Base-by-base conservation (phyloP, 2,797 vertebrate genomes). In the Microctenopoma lineatum region DNA sequence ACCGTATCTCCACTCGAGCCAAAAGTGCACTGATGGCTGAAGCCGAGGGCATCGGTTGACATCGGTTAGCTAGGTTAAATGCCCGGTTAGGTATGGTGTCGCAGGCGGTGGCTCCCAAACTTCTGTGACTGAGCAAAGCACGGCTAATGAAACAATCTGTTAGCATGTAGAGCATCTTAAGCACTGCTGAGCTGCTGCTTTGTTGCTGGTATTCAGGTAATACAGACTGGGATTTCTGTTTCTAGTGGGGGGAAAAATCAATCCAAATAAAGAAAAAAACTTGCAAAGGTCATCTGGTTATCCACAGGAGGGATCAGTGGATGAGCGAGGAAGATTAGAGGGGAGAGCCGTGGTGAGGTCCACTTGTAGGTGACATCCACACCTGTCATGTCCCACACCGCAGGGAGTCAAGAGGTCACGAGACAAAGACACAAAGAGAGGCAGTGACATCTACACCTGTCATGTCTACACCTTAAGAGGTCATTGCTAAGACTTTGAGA, bases 381-480 rank as follows among this genome's bases (percentile, higher is more conserved):
- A 77, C 84, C 79, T 81, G 84, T 84, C 85, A 79, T 77, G 77
- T 83, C 75, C 46, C 47, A 29, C 71, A 4, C 86, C 7, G 1
- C 73, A 18, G 76, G 75, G 64, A 69, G 75, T 83, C 81, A 66
- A 50, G 57, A 63, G 85, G 81, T 89, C 81, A 80, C 46, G 41
- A 62, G 74, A 71, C 75, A 5, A 68, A 72, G 59, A 70, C 54
- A 10, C 27, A 9, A 36, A 66, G 63, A 55, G 75, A 64, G 5
- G 27, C 42, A 1, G 66, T 46, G 77, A 90, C 85, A 82, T 78
- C 70, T 65, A 59, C 79, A 78, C 82, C 82, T 83, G 86, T 87
- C 86, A 87, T 86, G 81, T 82, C 81, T 32, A 53, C 74, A 66
- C 77, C 70, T 64, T 34, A 63, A 84, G 81, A 85, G 81, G 87